Percentiles rank a stretch among this genome's conserved stretches.
phyloP scores from a whole-genome alignment of 2,888 invertebrate species.

The Campaea margaritaria region DNA sequence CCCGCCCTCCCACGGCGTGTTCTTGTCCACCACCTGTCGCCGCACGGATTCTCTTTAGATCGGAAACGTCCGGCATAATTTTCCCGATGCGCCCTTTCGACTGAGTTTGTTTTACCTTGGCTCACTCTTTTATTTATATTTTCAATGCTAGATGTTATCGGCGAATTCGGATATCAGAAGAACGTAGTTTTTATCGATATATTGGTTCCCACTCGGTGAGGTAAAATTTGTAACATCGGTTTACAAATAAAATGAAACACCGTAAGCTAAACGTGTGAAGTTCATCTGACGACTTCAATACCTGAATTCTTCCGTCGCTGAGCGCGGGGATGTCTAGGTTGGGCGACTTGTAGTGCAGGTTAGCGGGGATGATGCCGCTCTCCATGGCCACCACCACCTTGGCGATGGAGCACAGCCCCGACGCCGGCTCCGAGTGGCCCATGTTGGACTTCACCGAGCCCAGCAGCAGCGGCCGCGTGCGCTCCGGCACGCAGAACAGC shows the following conservation, averaged over 20 bases:
- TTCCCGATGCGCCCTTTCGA: too few relatives aligned
- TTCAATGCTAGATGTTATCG: too few relatives aligned
- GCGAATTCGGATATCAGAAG: too few relatives aligned
- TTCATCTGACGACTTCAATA: too few relatives aligned
- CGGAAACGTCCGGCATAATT: too few relatives aligned
- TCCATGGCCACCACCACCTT: conserved; percentile 97
- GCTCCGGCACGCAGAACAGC: conserved; percentile 91
- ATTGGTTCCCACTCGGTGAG: too few relatives aligned
- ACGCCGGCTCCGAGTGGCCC: conserved; percentile 98
- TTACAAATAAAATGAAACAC: too few relatives aligned
- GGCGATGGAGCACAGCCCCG: conserved; percentile 95
- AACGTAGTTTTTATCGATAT: too few relatives aligned
- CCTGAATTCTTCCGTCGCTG: conserved; percentile 84
- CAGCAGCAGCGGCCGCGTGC: conserved; percentile 90
- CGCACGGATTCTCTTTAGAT: not conserved
- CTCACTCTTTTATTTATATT: too few relatives aligned
- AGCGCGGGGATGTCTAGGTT: conserved; percentile 97
- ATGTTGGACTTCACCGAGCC: conserved; percentile 99
- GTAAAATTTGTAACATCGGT: too few relatives aligned
- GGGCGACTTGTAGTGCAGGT: conserved; percentile 94
- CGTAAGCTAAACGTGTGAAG: too few relatives aligned
- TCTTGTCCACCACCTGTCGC: conserved; percentile 90
- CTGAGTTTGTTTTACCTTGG: too few relatives aligned
- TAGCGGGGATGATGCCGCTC: conserved; percentile 93
- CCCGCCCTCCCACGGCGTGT: conserved; percentile 95